These are phyloP conservation scores for Nephrotoma guestfalica DNA, from an alignment of 2,888 invertebrate genomes.

Conservation along the genomic window DNA sequence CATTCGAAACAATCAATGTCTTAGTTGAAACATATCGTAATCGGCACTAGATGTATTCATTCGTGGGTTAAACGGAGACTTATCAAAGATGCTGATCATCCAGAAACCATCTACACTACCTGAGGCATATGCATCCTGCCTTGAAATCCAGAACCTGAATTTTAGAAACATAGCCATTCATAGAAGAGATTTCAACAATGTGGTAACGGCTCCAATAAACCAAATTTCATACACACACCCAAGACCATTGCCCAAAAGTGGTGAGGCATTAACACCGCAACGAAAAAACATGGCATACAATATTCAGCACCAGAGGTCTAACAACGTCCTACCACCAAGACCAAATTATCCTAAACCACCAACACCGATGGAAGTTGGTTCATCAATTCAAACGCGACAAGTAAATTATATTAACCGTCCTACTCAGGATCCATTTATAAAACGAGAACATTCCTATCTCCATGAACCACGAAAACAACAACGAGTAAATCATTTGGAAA, in stretches of 20 bases:
- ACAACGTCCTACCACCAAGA: not conserved
- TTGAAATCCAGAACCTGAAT: not conserved
- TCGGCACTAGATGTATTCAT: not conserved
- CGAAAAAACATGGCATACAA: no score
- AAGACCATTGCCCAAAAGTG: no score
- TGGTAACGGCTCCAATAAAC: no score
- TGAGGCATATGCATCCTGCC: no score
- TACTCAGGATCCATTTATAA: not conserved
- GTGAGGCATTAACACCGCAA: no score
- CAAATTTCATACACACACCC: no score
- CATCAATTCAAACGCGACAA: not conserved
- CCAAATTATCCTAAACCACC: not conserved
- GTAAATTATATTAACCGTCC: not conserved
- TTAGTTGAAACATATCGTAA: not conserved
- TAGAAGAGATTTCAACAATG: not conserved
- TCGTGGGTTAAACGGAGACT: not conserved
- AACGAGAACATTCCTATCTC: not conserved
- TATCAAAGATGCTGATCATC: not conserved
- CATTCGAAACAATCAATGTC: not conserved
- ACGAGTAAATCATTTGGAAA: not conserved
- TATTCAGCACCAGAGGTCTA: not conserved
- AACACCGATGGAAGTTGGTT: not conserved
- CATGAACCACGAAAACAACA: not conserved
- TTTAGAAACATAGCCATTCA: not conserved
- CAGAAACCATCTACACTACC: no score